A percentile compares a stretch with the other conserved stretches of the same genome.
Evolutionary conservation across 53 echinoderm and acorn worm genomes (phyloP).

Genomic region (Glandiceps talaboti): DNA sequence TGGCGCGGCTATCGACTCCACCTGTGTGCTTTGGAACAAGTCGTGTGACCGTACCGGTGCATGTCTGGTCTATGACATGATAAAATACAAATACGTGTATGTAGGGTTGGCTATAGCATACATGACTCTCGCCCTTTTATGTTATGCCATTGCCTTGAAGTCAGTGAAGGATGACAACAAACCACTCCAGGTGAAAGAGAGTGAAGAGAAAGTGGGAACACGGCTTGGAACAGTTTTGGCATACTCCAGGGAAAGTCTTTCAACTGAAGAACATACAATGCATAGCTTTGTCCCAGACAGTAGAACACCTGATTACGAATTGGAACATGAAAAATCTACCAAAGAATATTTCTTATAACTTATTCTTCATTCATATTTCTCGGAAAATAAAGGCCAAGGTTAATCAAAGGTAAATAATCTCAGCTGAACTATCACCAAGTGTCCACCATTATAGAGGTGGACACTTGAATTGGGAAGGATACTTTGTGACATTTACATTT

Average conservation of each 20-base stretch:
- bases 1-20: constrained; percentile 37
- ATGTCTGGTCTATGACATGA: constrained; percentile 48
- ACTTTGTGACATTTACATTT: no score
- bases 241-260: not conserved
- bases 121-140: constrained; percentile 3
- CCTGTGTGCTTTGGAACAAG: constrained; percentile 34
- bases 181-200: not conserved
- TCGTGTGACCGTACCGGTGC: constrained; percentile 43
- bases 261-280: not conserved
- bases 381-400: no score
- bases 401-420: no score
- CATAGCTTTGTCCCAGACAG: not conserved
- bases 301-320: not conserved
- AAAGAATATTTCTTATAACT: not conserved
- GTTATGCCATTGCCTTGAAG: not conserved
- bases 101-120: constrained; percentile 26
- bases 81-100: constrained; percentile 11
- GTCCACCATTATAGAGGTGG: no score
- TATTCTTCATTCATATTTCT: no score
- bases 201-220: not conserved
- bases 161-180: not conserved
- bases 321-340: not conserved
- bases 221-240: not conserved
- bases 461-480: no score
- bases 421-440: no score